These are phyloP conservation scores for Nerophis ophidion DNA, from an alignment of 2,113 vertebrate genomes.

Conservation along the genomic window DNA sequence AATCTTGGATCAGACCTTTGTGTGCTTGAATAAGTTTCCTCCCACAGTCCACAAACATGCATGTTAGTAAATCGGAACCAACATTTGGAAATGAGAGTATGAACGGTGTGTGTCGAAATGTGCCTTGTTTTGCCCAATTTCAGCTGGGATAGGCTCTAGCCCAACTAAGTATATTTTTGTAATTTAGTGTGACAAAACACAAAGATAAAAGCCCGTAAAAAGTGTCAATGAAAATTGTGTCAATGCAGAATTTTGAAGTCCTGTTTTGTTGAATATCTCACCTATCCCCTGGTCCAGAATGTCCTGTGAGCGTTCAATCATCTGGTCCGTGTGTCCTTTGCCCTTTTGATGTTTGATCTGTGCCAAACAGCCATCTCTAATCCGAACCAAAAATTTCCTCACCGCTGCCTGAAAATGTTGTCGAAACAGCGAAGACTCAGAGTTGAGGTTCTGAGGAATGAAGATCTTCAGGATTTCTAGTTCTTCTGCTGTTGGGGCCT, in stretches of 20 bases:
- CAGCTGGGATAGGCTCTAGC: no score
- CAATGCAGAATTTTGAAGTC: no score
- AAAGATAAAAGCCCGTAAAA: not conserved
- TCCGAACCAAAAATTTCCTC: conserved; percentile 74
- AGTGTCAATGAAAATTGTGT: not conserved
- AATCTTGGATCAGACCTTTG: no score
- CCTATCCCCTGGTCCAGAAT: conserved; percentile 72
- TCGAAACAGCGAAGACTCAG: conserved; percentile 80
- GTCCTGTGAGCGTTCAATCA: conserved; percentile 8
- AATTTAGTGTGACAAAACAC: not conserved
- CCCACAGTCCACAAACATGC: no score
- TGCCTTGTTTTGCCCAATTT: no score
- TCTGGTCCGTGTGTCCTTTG: not conserved
- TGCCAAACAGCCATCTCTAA: conserved; percentile 79
- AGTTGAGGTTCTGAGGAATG: conserved; percentile 80
- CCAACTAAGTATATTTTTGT: not conserved
- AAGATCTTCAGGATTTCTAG: conserved; percentile 68
- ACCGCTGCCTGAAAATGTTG: conserved; percentile 79
- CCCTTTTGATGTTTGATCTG: conserved; percentile 54
- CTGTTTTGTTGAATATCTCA: conserved; percentile 49
- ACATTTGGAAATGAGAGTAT: no score
- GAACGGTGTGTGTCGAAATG: no score
- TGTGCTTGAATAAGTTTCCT: no score
- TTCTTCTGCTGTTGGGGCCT: conserved; percentile 61
- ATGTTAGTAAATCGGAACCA: no score